Percentiles rank a stretch among this genome's conserved stretches.
phyloP scores from a whole-genome alignment of 2,113 vertebrate genomes.

The Urocolius indicus region DNA sequence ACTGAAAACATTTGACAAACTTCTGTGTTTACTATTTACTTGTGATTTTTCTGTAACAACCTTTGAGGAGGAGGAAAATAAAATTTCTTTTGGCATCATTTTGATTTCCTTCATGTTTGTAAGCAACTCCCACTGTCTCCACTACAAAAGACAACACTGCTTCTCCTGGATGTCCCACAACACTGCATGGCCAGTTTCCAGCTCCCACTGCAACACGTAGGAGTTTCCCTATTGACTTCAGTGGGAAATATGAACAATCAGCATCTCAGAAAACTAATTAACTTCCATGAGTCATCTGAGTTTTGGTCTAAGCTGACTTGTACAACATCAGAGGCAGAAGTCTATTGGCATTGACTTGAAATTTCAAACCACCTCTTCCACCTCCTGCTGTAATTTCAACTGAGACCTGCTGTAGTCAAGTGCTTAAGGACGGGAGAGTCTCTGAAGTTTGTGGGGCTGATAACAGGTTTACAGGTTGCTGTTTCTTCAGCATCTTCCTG shows the following conservation, averaged over 20 bases:
- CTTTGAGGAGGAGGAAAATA: conserved; percentile 11
- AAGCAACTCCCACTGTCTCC: conserved; percentile 31
- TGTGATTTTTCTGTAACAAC: conserved; percentile 18
- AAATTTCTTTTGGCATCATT: conserved; percentile 10
- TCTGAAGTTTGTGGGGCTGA: not conserved
- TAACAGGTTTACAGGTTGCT: not conserved
- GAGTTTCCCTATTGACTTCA: conserved; percentile 33
- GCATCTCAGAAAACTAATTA: conserved; percentile 56
- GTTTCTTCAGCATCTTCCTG: not conserved
- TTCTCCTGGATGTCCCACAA: conserved; percentile 36
- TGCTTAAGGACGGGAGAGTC: not conserved
- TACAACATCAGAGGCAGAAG: conserved; percentile 1
- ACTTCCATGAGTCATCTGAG: conserved; percentile 22
- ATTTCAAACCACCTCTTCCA: not conserved
- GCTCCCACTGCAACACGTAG: not conserved
- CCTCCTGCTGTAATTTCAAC: not conserved
- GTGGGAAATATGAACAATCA: conserved; percentile 19
- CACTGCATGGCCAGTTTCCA: conserved; percentile 13
- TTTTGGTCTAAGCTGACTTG: conserved; percentile 9
- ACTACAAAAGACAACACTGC: conserved; percentile 28
- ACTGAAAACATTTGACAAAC: not conserved
- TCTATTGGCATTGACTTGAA: not conserved
- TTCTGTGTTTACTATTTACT: not conserved
- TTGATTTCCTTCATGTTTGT: conserved; percentile 47
- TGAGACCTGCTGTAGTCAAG: not conserved